Evolutionary conservation across 2,797 vertebrate genomes (phyloP).

Genomic region (Anabacerthia variegaticeps): DNA sequence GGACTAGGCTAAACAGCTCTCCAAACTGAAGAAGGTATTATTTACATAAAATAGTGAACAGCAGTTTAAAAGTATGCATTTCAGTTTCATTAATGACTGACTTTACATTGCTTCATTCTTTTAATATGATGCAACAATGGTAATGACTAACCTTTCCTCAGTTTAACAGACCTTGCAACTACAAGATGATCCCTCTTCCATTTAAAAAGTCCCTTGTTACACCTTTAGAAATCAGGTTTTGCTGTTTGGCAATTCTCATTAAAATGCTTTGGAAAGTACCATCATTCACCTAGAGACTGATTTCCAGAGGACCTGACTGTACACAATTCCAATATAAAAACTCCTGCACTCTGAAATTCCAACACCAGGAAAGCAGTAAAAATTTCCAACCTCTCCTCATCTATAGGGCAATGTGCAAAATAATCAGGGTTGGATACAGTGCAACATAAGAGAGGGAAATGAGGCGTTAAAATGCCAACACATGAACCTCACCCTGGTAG

Average conservation of each 20-base stretch:
- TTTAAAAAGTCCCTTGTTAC: background rate
- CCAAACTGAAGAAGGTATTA: background rate
- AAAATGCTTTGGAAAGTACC: background rate
- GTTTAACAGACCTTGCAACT: constrained; percentile 12
- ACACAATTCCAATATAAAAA: background rate
- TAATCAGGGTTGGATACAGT: background rate
- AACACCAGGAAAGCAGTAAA: background rate
- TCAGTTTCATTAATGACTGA: background rate
- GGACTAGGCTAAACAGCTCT: background rate
- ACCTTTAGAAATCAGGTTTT: background rate
- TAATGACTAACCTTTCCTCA: background rate
- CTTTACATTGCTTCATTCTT: background rate
- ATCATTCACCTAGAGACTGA: background rate
- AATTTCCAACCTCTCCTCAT: background rate
- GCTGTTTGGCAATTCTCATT: background rate
- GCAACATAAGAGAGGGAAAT: constrained; percentile 1
- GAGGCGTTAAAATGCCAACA: background rate
- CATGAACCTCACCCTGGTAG: background rate
- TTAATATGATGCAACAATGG: background rate
- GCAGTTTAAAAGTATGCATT: background rate
- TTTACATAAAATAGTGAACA: background rate
- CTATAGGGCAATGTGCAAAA: background rate
- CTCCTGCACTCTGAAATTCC: background rate
- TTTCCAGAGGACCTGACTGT: background rate
- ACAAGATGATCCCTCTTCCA: background rate